A percentile compares a stretch with the other conserved stretches of the same genome.
Conservation (phyloP, 2,797 vertebrate genomes). For the Falco columbarius region DNA sequence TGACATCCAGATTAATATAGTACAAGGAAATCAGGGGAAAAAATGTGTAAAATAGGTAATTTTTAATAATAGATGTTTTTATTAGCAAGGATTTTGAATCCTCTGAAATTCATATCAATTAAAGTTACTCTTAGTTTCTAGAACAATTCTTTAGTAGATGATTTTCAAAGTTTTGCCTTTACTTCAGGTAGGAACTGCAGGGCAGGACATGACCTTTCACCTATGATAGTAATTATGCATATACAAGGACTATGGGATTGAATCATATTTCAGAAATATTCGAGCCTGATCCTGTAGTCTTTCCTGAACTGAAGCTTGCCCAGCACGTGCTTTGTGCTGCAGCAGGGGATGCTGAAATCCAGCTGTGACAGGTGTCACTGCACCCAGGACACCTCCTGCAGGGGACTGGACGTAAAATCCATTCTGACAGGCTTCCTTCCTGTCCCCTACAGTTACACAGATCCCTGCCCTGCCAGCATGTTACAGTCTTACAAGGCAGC, state of each 20-base stretch:
- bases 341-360: not conserved
- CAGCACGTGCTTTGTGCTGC: not conserved
- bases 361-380: not conserved
- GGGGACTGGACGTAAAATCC: not conserved
- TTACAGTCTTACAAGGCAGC: not conserved
- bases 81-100: not conserved
- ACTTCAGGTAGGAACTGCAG: not conserved
- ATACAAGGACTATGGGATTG: not conserved
- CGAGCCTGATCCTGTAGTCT: not conserved
- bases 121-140: not conserved
- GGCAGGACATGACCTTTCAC: not conserved
- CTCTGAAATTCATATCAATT: not conserved
- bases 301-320: not conserved
- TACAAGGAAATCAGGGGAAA: not conserved
- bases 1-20: not conserved
- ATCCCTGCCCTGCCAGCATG: not conserved
- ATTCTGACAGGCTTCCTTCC: not conserved
- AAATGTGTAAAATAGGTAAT: not conserved
- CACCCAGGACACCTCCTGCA: not conserved
- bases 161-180: not conserved
- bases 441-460: not conserved
- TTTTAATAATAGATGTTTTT: not conserved
- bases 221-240: not conserved
- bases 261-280: not conserved
- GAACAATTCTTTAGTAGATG: not conserved